Conservation (phyloP, 1,140 invertebrate species). For the Euura saliciscinereae region DNA sequence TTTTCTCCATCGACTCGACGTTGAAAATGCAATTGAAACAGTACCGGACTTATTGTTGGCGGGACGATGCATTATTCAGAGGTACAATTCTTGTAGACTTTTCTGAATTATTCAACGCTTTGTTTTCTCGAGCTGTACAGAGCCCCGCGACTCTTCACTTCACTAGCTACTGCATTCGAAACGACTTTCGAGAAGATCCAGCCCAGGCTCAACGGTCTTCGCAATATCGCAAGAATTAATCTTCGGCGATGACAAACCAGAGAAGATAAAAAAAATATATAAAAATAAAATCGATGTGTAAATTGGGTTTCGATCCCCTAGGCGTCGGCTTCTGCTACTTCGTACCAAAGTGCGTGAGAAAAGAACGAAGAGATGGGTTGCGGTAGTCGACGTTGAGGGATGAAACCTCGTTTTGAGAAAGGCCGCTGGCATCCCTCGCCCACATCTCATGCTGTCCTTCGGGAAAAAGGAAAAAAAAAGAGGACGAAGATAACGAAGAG, state of each 20-base stretch:
- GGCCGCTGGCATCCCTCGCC: conserved; percentile 29
- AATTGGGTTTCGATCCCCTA: too few species aligned
- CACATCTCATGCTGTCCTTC: not conserved
- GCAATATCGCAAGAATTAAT: too few species aligned
- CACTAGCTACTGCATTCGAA: too few species aligned
- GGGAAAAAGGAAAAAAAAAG: not conserved
- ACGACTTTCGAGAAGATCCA: too few species aligned
- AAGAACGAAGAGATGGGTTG: not conserved
- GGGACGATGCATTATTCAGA: not conserved
- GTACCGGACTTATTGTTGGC: not conserved
- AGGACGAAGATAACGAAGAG: not conserved
- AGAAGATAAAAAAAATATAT: too few species aligned
- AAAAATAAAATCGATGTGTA: too few species aligned
- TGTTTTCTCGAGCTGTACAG: too few species aligned
- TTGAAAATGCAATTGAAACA: not conserved
- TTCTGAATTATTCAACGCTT: not conserved
- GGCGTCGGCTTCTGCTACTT: too few species aligned
- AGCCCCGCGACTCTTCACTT: too few species aligned
- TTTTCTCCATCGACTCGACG: not conserved
- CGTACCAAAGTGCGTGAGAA: not conserved
- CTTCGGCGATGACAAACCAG: too few species aligned
- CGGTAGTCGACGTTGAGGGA: conserved; percentile 34
- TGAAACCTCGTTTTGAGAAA: conserved; percentile 28
- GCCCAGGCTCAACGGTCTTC: too few species aligned
- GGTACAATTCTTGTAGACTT: not conserved